phyloP scores from a whole-genome alignment of 30 jellyfish, hydroid and myxozoan genomes.

The Nemopilema nomurai region DNA sequence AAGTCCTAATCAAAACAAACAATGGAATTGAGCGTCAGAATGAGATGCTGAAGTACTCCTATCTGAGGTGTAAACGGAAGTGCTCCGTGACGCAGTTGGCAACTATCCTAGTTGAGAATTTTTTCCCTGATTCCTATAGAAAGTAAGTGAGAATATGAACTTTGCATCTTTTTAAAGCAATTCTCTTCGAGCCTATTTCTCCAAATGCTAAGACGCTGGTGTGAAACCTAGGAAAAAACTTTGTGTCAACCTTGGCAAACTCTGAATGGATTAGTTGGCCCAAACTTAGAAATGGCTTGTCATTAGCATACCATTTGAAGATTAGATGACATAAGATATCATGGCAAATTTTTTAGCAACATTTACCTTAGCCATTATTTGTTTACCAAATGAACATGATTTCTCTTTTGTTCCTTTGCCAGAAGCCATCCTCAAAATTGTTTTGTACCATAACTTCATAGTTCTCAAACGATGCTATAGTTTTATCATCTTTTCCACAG shows the following conservation, averaged over 20 bases:
- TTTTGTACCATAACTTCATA: not conserved
- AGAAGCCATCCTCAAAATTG: not conserved
- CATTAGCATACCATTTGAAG: not conserved
- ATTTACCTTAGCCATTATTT: not conserved
- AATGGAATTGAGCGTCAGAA: slow-evolving; percentile 51
- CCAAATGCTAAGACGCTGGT: not conserved
- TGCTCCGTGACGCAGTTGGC: slow-evolving; percentile 20
- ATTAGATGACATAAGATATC: not conserved
- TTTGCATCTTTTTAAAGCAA: not conserved
- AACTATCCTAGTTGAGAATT: slow-evolving; percentile 1
- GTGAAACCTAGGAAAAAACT: not conserved
- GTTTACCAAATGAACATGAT: not conserved
- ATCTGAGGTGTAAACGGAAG: slow-evolving; percentile 34
- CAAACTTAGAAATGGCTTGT: not conserved
- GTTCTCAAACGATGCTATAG: not conserved
- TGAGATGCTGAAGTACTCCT: slow-evolving; percentile 22
- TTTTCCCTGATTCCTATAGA: slow-evolving; percentile 9
- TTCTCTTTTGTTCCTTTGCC: not conserved
- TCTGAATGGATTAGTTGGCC: not conserved
- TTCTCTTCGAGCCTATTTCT: not conserved
- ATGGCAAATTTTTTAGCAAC: not conserved
- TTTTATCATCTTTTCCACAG: not conserved
- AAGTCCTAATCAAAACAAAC: slow-evolving; percentile 33
- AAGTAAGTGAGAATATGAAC: not conserved
- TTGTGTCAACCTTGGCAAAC: not conserved